Evolutionary conservation across 2,113 vertebrate genomes (phyloP), one percentile per base, ranked within the genome.

Genomic region (Mastomys natalensis): DNA sequence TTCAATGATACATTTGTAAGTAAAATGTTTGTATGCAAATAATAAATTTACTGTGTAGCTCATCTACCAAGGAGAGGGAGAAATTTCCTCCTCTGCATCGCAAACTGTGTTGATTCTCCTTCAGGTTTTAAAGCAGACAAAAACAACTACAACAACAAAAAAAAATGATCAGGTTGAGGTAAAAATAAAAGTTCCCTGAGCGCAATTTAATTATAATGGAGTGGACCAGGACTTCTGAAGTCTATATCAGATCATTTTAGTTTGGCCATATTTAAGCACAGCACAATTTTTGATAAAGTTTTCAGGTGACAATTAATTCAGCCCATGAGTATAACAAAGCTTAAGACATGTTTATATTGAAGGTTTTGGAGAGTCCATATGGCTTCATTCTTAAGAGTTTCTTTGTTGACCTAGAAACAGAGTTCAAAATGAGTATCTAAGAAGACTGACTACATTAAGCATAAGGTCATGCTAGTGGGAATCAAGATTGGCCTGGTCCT

Each of bases 41-140:
- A 97, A 97, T 94, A 58, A 97, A 95, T 94, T 97, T 97, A 94
- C n/a, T 48, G 21, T 76, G 55, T 97, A 97, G 51, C 29, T 22
- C 3, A 66, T 96, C 97, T 97, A 91, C 22, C 24, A 34, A 51
- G 40, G 64, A 95, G 89, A 45, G 86, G 94, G 81, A 45, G 93
- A 81, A 91, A 97, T 97, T 89, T 94, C 26, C 40, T 93, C 2
- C 0, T 94, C 15, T 43, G 34, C 72, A 58, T 97, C 94, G 89
- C 13, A 48, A 94, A 72, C 37, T 40, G 37, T 21, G 7, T 19
- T 72, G 37, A 72, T 72, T 72, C 16, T 16, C 37, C 70, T 72
- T 22, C 34, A n/a, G 68, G 11, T 11, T 34, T 34, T 34, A 68
- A 5, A 68, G 68, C 16, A n/a, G 68, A 17, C 68, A 70, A 34